These are phyloP conservation scores for Pelusios castaneus DNA, from an alignment of 2,113 vertebrate species.

Conservation along the genomic window DNA sequence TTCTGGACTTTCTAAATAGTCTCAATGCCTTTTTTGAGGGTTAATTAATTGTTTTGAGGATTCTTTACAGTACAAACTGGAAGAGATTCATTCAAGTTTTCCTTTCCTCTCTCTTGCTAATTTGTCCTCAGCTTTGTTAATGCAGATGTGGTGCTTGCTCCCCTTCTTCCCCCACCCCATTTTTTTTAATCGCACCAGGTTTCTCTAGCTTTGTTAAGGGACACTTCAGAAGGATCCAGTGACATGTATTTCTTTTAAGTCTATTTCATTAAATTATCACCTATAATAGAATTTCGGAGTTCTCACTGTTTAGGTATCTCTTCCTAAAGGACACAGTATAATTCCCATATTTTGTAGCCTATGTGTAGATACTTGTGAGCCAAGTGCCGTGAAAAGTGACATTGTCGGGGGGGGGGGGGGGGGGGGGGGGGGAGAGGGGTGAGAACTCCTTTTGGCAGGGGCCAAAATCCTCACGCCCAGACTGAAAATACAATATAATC, in stretches of 20 bases:
- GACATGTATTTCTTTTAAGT: neutral
- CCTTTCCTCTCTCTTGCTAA: neutral
- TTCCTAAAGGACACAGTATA: neutral
- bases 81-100: neutral
- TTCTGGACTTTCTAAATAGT: neutral
- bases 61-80: neutral
- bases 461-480: neutral
- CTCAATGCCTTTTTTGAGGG: neutral
- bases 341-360: neutral
- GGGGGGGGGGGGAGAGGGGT: no score
- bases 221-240: neutral
- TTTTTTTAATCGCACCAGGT: fast-evolving
- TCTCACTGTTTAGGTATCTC: neutral
- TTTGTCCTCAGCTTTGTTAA: neutral
- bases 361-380: neutral
- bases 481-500: neutral
- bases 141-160: neutral
- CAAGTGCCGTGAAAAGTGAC: neutral
- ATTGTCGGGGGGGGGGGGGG: neutral
- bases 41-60: neutral
- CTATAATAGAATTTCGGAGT: neutral
- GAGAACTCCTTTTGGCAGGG: no score
- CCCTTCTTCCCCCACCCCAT: neutral
- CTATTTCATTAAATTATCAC: neutral
- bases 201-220: neutral